phyloP scores from a whole-genome alignment of 2,888 invertebrate genomes.

The Drosophila tripunctata region DNA sequence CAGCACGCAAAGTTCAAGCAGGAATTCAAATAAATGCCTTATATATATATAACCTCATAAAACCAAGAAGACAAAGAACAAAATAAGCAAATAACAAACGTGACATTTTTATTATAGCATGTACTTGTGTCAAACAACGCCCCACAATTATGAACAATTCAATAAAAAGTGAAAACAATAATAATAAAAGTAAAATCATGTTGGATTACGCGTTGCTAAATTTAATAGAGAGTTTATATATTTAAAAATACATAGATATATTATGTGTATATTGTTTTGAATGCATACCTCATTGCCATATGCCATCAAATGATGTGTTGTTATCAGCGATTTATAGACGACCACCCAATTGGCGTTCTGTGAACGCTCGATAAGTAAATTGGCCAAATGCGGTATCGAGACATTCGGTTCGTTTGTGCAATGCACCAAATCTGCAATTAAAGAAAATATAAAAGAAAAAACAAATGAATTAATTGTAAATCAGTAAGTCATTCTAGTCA shows the following conservation, averaged over 20 bases:
- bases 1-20: slow-evolving; percentile 21
- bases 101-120: slow-evolving; percentile 30
- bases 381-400: slow-evolving; percentile 99
- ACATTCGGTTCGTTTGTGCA: slow-evolving; percentile 99
- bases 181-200: slow-evolving; percentile 39
- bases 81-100: slow-evolving; percentile 20
- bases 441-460: slow-evolving; percentile 43
- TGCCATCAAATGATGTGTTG: slow-evolving; percentile 99
- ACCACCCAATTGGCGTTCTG: slow-evolving; percentile 99
- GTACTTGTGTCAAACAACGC: slow-evolving; percentile 22
- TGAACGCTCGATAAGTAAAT: slow-evolving; percentile 98
- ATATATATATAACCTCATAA: not conserved
- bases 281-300: slow-evolving; percentile 98
- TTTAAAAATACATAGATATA: too few species aligned
- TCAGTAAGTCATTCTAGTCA: not conserved
- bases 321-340: slow-evolving; percentile 98
- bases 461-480: not conserved
- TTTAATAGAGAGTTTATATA: not conserved
- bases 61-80: slow-evolving; percentile 16
- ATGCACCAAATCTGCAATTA: slow-evolving; percentile 96
- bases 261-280: not conserved
- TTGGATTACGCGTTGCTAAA: not conserved
- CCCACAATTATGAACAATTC: slow-evolving; percentile 23
- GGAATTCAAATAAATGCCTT: slow-evolving; percentile 21
- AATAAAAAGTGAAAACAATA: slow-evolving; percentile 39